A percentile compares a stretch with the other conserved stretches of the same genome.
These are phyloP conservation scores for Pseudopipra pipra DNA, from an alignment of 2,113 vertebrate genomes.

Conservation along the genomic window DNA sequence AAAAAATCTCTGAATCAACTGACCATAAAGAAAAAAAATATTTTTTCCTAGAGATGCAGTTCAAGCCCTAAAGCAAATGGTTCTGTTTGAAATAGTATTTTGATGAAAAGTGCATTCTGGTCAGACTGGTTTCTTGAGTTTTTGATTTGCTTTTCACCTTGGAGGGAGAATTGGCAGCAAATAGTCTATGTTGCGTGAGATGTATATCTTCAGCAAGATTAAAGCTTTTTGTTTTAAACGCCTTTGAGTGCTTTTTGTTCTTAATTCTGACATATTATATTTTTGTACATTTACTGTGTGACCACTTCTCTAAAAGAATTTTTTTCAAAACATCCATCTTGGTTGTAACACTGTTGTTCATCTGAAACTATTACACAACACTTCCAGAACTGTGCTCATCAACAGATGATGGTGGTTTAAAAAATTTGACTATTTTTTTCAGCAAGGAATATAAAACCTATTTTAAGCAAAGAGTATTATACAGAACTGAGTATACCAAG, in stretches of 20 bases:
- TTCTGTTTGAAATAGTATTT: not conserved
- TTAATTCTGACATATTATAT: not conserved
- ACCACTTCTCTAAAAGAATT: not conserved
- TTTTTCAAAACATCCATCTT: not conserved
- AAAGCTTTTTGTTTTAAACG: not conserved
- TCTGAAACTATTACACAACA: not conserved
- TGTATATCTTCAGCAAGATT: not conserved
- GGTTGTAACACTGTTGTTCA: not conserved
- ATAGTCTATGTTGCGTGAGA: not conserved
- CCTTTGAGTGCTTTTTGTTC: not conserved
- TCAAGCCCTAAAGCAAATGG: not conserved
- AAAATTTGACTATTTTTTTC: not conserved
- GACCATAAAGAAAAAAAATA: not conserved
- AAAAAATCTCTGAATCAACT: not conserved
- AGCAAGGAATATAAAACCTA: not conserved
- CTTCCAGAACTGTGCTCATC: not conserved
- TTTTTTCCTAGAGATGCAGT: not conserved
- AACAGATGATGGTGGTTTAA: not conserved
- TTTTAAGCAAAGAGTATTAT: not conserved
- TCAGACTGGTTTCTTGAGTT: not conserved
- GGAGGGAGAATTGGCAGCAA: not conserved
- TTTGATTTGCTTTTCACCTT: not conserved
- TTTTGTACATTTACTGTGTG: not conserved
- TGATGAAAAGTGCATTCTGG: not conserved
- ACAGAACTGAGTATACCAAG: not conserved